phyloP scores from a whole-genome alignment of 2,113 vertebrate species.

The Pontoporia blainvillei region DNA sequence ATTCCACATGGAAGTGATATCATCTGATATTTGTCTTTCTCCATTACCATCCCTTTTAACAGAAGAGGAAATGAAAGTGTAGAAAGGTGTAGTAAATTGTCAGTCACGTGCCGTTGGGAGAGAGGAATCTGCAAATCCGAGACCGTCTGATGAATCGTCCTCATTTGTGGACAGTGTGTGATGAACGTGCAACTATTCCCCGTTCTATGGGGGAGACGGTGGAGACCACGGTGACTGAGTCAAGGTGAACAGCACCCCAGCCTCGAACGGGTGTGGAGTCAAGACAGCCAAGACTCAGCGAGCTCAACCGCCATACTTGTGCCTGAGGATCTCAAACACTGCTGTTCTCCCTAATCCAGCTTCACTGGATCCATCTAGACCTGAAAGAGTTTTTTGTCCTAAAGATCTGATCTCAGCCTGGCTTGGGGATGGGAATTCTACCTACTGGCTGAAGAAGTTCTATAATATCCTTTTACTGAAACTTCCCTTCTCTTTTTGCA shows the following conservation, averaged over 20 bases:
- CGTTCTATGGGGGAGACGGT: not conserved
- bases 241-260: rapidly evolving
- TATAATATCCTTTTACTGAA: not conserved
- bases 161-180: not conserved
- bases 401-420: not conserved
- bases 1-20: no score
- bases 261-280: no score
- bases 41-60: not conserved
- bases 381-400: not conserved
- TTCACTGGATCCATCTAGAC: not conserved
- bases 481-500: not conserved
- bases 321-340: not conserved
- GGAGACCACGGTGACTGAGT: no score
- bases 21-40: no score
- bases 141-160: not conserved
- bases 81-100: not conserved
- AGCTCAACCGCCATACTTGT: rapidly evolving
- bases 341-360: not conserved
- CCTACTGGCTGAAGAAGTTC: not conserved
- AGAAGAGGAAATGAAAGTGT: not conserved
- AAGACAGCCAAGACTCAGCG: no score
- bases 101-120: not conserved
- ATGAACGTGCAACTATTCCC: no score
- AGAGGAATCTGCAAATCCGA: not conserved
- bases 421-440: not conserved